Base-by-base conservation (phyloP, 2,113 vertebrate genomes). In the Seriola quinqueradiata region DNA sequence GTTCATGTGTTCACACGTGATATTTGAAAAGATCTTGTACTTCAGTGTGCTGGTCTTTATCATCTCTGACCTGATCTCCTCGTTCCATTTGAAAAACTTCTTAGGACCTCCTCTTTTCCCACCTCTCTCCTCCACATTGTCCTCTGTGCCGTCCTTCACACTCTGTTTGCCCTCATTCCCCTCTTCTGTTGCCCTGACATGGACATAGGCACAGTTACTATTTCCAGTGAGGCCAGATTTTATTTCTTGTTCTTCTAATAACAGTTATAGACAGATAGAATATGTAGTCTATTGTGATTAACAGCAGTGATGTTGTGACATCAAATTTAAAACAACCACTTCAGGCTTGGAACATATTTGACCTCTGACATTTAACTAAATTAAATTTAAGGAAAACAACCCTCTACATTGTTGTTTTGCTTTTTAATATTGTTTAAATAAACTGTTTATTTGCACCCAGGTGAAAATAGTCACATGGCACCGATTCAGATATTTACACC, bases 51-150 rank as follows among this genome's bases (percentile, higher is more conserved):
- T 52, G 5, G 46, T 36, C 2, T 50, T 70, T 10, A 25, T 8
- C 5, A 25, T 9, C 16, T 50, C 69, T 38, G 40, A 94, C 98
- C 97, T 97, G 95, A 99, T 97, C 82, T 98, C 97, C 14, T 98
- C 95, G 44, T 95, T 99, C 98, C 98, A 99, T 46, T 95, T 95
- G 91, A 99, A 99, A 78, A 97, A 95, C 93, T 99, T 99, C 64
- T 96, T 96, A 0, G 98, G 98, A 32, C 76, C 76, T 6, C 95
- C 96, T 74, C 95, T 95, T 86, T 95, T 97, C 68, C 95, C 96
- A 75, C 92, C 92, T 83, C 92, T 97, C 40, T 98, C 97, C 65
- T 97, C 97, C 59, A 90, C 76, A 2, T 88, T 84, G 2, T 98
- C 97, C 50, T 97, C 96, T 5, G 96, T 96, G 52, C 94, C 95